Base-by-base conservation (phyloP, 2,888 invertebrate genomes). In the Archips xylosteana region DNA sequence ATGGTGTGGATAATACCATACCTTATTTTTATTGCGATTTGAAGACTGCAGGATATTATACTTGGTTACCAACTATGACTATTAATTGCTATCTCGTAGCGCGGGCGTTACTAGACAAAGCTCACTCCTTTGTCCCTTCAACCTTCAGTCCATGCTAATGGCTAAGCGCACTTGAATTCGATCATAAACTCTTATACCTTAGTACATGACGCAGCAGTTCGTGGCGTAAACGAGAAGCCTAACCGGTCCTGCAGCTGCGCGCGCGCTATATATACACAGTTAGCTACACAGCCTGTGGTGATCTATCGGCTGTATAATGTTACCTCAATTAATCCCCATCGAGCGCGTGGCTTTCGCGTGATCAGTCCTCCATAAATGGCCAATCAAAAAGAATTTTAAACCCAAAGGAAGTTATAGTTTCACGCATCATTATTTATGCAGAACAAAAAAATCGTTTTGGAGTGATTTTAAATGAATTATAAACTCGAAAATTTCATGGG, bases 241-340 rank as follows among this genome's bases (percentile, higher is more conserved):
- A 92, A 94, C 94, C 93, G 92, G 94, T 94, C 87, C 81, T 85
- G 92, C 92, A 93, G 94, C 93, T 94, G 93, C 93, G 90, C 90
- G 89, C 87, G 89, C 90, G 83, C 83, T 70, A 78, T 75, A 39
- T 79, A 78, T 49, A 77, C 76, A 68, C 77, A 77, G 76, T 76
- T 73, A 77, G 76, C 76, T 73, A 78, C 78, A 78, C 74, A 61
- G 69, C 34, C 59, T 39, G 62, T 15, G 61, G 72, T 69, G 73
- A 73, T 69, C 59, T 73, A 73, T 68, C 64, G 59, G 63, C 63
- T 15, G 72, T 64, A 64, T 69, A 63, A 72, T 62, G 23, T 71
- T 66, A 60, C 71, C 60, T 54, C 63, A 47, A 73, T 69, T 49
- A 49, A 64, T 68, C 39, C 63, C 13, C n/a, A 39, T 39, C 4